Evolutionary conservation across 2,113 vertebrate genomes (phyloP), one percentile per base, ranked within the genome.

Genomic region (Antennarius striatus): DNA sequence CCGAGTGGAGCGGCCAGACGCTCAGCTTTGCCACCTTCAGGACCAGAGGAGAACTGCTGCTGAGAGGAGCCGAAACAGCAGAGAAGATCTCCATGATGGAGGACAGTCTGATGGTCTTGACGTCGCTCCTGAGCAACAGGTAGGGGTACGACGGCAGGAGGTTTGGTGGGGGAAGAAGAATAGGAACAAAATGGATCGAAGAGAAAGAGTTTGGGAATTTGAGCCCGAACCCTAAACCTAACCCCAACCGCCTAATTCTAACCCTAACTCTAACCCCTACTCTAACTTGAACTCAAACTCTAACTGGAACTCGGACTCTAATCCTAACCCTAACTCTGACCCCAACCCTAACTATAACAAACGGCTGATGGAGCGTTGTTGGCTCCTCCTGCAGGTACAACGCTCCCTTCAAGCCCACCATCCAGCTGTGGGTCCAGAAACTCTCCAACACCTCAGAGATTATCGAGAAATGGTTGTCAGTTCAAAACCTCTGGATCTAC

Each of bases 401-500:
- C 3, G 79, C 90, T 61, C 93, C 94, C 0, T 95, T 94, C 80
- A 95, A 94, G 54, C 55, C 89, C 13, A 77, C 80, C 28, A 93
- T 95, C 77, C 95, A 95, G 64, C 90, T 92, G 15, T 95, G 95
- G 95, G 90, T 95, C 5, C 93, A 94, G 55, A 95, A 94, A 50
- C 68, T 95, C 50, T 93, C 94, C 56, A 94, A 86, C 83, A 93
- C 93, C 51, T 91, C 90, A 6, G 95, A 95, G 81, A 88, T 94
- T 54, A 92, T 95, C 12, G 95, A 95, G 85, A 93, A 92, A 76
- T 95, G 95, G 95, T 30, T 95, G 59, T 93, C 81, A 1, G 94
- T 95, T 14, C 95, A 95, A 57, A 95, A 95, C 82, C 93, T 95
- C 17, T 95, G 95, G 95, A 92, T 95, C 86, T 95, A 95, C 73